phyloP scores from a whole-genome alignment of 2,888 invertebrate genomes.

The Drosophila tripunctata region DNA sequence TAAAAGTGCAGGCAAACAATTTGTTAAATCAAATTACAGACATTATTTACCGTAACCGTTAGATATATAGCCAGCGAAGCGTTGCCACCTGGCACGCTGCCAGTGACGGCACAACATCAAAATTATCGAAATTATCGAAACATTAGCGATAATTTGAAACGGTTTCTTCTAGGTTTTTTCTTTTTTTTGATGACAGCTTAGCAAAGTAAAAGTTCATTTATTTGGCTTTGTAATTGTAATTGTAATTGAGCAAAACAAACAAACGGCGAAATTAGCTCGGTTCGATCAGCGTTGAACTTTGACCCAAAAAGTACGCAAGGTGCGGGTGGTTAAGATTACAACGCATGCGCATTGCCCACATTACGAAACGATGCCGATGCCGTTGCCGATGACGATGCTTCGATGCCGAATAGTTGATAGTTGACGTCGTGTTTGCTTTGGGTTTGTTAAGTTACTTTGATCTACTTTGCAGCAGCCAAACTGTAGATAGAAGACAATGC shows the following conservation, averaged over 20 bases:
- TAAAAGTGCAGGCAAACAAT: conserved; percentile 69
- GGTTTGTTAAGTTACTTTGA: conserved; percentile 54
- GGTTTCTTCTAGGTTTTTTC: background rate
- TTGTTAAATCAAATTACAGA: conserved; percentile 76
- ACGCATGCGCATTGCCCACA: conserved; percentile 62
- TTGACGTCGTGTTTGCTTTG: conserved; percentile 59
- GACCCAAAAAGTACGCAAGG: background rate
- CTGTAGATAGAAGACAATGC: conserved; percentile 63
- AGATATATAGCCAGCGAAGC: conserved; percentile 42
- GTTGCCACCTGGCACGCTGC: conserved; percentile 45
- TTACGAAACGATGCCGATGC: conserved; percentile 71
- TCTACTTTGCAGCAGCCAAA: conserved; percentile 57
- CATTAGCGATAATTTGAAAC: conserved; percentile 25
- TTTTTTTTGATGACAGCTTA: background rate
- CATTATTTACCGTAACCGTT: conserved; percentile 66
- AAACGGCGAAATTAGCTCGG: background rate
- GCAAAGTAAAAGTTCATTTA: background rate
- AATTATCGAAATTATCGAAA: conserved; percentile 27
- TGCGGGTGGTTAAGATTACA: conserved; percentile 46
- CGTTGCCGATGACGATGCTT: background rate
- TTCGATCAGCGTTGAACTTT: conserved; percentile 76
- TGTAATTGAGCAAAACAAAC: conserved; percentile 13
- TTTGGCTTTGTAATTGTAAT: conserved; percentile 4
- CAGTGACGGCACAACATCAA: conserved; percentile 3
- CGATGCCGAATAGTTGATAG: conserved; percentile 17